Evolutionary conservation across 2,113 vertebrate species (phyloP).

Genomic region (Clarias gariepinus): DNA sequence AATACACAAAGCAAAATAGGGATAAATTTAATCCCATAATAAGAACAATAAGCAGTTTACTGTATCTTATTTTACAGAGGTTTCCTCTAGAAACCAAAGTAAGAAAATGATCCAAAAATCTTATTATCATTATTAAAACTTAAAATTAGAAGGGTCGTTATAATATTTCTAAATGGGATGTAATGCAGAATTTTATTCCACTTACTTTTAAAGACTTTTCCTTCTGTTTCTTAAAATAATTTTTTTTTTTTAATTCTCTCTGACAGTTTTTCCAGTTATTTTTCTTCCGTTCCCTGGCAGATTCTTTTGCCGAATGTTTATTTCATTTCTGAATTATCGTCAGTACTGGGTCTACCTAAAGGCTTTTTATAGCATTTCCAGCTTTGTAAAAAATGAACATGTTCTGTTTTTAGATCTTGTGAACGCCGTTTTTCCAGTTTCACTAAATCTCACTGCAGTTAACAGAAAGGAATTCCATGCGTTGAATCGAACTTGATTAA

Average conservation of each 20-base stretch:
- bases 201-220: slow-evolving; percentile 7
- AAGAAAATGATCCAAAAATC: not conserved
- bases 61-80: not conserved
- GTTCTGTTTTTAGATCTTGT: not conserved
- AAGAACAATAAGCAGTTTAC: not conserved
- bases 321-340: not conserved
- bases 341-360: not conserved
- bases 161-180: not conserved
- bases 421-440: not conserved
- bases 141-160: not conserved
- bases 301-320: not conserved
- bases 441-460: not conserved
- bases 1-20: not conserved
- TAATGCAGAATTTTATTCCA: not conserved
- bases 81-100: not conserved
- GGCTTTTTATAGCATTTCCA: not conserved
- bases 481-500: not conserved
- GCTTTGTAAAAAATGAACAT: not conserved
- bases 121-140: not conserved
- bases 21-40: not conserved
- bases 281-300: not conserved
- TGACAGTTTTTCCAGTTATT: not conserved
- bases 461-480: not conserved
- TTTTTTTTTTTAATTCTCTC: not conserved
- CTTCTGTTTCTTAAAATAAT: not conserved